Evolutionary conservation across 2,797 vertebrate genomes (phyloP).

Genomic region (Cuniculus paca): DNA sequence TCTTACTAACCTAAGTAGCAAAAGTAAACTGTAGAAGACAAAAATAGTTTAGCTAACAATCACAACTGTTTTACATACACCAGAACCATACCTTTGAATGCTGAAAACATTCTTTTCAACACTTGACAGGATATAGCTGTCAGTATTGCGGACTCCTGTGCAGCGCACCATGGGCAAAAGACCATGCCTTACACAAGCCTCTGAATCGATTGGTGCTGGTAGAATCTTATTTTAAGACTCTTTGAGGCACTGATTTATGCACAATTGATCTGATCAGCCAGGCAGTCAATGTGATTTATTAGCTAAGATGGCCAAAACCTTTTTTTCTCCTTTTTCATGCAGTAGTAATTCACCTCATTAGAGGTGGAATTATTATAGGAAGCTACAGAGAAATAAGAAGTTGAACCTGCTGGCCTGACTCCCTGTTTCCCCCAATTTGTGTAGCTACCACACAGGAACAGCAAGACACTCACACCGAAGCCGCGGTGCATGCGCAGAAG

Average conservation of each 20-base stretch:
- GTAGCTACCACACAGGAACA: not conserved
- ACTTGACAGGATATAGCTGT: conserved; percentile 28
- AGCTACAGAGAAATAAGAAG: conserved; percentile 76
- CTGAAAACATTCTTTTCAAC: not conserved
- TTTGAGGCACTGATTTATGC: conserved; percentile 81
- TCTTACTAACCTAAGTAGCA: not conserved
- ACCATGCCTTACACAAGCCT: conserved; percentile 33
- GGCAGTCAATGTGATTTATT: conserved; percentile 84
- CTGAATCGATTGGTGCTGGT: conserved; percentile 71
- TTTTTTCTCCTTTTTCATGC: conserved; percentile 79
- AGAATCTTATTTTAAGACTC: conserved; percentile 81
- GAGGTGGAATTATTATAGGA: conserved; percentile 79
- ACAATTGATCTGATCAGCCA: conserved; percentile 83
- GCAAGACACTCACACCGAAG: not conserved
- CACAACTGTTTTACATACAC: not conserved
- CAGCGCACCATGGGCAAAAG: conserved; percentile 43
- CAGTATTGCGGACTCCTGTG: not conserved
- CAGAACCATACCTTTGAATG: not conserved
- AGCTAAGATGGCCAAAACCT: conserved; percentile 79
- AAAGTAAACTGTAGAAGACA: not conserved
- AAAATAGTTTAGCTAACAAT: not conserved
- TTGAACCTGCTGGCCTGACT: conserved; percentile 64
- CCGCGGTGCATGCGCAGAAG: not conserved
- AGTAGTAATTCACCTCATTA: conserved; percentile 80
- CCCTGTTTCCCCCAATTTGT: not conserved